phyloP scores from a whole-genome alignment of 2,797 vertebrate genomes.

The Triplophysa yarkandensis region DNA sequence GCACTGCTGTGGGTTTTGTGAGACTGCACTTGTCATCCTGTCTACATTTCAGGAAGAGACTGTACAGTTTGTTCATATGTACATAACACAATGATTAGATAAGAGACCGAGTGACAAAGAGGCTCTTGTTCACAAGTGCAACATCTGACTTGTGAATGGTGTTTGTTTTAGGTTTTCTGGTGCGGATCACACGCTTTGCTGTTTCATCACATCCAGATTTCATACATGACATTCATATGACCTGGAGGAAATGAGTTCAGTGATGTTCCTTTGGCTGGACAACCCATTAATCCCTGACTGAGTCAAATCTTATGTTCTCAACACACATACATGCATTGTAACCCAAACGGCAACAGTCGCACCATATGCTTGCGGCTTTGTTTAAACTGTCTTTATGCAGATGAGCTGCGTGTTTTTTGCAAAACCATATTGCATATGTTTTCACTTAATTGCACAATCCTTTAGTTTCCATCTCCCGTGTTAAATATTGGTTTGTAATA shows the following conservation, averaged over 20 bases:
- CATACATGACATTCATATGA: constrained; percentile 40
- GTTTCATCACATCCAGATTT: constrained; percentile 24
- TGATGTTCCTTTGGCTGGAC: constrained; percentile 12
- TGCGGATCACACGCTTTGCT: constrained; percentile 64
- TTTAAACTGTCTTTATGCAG: constrained; percentile 16
- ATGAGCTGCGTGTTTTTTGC: constrained; percentile 19
- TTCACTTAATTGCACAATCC: constrained; percentile 53
- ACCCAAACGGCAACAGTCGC: neutral
- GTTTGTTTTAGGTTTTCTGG: constrained; percentile 63
- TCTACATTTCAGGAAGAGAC: constrained; percentile 37
- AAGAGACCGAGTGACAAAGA: constrained; percentile 67
- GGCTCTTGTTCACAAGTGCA: constrained; percentile 63
- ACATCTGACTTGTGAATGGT: constrained; percentile 73
- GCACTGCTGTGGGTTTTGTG: constrained; percentile 44
- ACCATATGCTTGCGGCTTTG: constrained; percentile 19
- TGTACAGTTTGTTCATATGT: constrained; percentile 44
- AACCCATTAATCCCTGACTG: constrained; percentile 4
- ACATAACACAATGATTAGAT: constrained; percentile 64
- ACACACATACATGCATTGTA: neutral
- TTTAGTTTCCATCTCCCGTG: constrained; percentile 39
- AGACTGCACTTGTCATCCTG: constrained; percentile 39
- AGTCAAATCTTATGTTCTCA: constrained; percentile 5
- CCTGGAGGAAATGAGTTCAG: neutral
- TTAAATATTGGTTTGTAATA: constrained; percentile 28
- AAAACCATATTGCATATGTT: constrained; percentile 45